phyloP scores from a whole-genome alignment of 2,888 invertebrate species.

The Ptycholaimellus sp. region DNA sequence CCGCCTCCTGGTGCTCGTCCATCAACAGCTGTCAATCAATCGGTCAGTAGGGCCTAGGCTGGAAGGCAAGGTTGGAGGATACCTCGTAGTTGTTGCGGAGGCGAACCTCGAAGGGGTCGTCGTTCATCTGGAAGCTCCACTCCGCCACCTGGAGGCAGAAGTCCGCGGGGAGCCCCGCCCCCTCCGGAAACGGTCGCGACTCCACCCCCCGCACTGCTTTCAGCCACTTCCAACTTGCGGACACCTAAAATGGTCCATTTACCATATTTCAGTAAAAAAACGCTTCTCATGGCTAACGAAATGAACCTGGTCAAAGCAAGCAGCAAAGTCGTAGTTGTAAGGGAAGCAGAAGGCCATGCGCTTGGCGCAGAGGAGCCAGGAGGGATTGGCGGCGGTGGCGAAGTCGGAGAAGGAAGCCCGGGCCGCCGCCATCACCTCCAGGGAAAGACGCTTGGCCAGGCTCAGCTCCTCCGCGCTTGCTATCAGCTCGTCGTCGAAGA shows the following conservation, averaged over 20 bases:
- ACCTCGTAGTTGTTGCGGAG: constrained; percentile 71
- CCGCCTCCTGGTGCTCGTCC: constrained; percentile 78
- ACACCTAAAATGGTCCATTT: constrained; percentile 24
- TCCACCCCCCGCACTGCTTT: constrained; percentile 42
- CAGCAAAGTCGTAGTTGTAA: constrained; percentile 28
- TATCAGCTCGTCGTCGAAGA: too few relatives aligned
- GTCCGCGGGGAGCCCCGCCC: constrained; percentile 58
- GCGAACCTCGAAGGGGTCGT: constrained; percentile 69
- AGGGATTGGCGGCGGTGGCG: constrained; percentile 19
- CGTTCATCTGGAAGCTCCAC: constrained; percentile 54
- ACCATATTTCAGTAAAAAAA: neutral
- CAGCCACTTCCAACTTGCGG: constrained; percentile 79
- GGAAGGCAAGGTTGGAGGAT: too few relatives aligned
- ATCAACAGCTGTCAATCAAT: constrained; percentile 44
- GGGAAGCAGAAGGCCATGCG: constrained; percentile 26
- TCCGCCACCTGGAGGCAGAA: constrained; percentile 52
- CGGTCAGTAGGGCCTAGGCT: too few relatives aligned
- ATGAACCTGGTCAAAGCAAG: constrained; percentile 26
- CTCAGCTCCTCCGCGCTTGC: too few relatives aligned
- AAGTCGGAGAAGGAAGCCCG: too few relatives aligned
- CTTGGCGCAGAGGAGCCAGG: constrained; percentile 26
- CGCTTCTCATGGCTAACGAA: neutral
- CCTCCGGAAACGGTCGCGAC: constrained; percentile 40
- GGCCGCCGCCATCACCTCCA: too few relatives aligned
- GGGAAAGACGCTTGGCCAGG: too few relatives aligned